Evolutionary conservation across 2,888 invertebrate genomes (phyloP), one percentile per base, ranked within the genome.

Genomic region (Leucophenga montana): DNA sequence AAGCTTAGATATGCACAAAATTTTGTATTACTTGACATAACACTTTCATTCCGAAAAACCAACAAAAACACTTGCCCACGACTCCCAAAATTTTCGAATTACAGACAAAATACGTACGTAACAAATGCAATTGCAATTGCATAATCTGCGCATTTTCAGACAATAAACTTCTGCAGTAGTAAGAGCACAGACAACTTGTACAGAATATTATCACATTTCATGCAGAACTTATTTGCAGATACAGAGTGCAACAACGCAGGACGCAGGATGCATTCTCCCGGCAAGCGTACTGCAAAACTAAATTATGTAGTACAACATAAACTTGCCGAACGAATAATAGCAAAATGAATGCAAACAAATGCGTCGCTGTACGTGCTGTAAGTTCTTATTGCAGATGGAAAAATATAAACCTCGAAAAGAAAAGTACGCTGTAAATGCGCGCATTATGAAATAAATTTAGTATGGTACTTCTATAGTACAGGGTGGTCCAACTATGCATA

Each of bases 111-210:
- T n/a, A n/a, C n/a, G n/a, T n/a, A n/a, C n/a, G n/a, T n/a, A n/a
- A n/a, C n/a, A n/a, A 50, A 50, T n/a, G 8, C 50, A 50, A 50
- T 16, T 50, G 13, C 8, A n/a, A 80, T 81, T 79, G 73, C 73
- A 75, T 80, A 82, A 82, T 81, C 80, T 79, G 73, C 73, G 66
- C 74, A 77, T 78, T 75, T 82, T 78, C 82, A 79, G 81, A 82
- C 82, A 80, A 81, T 80, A 81, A 80, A 82, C 74, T 82, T 76
- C 71, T 77, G 74, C 70, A 70, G 67, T 77, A 74, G 20, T 22
- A 11, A n/a, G n/a, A 22, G 22, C 46, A 31, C 46, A 46, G 48
- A 44, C 44, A 46, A 46, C 44, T 64, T 64, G 20, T 33, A 22
- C 48, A 20, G 62, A 46, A 64, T 64, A 64, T 64, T 64, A 64